Base-by-base conservation (phyloP, 1,140 invertebrate genomes). In the Oryzaephilus surinamensis region DNA sequence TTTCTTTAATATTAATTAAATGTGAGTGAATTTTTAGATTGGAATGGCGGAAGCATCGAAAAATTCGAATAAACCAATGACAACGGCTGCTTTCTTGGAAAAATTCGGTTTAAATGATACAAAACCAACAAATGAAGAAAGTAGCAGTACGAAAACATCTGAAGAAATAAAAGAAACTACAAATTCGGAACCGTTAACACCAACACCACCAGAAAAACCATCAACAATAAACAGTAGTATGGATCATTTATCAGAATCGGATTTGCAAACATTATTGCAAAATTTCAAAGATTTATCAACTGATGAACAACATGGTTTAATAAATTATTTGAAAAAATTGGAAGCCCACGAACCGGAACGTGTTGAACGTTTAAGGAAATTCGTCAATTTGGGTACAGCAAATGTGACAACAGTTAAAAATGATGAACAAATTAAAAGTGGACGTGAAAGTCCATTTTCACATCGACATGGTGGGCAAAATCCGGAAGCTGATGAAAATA, bases 231-330 rank as follows among this genome's bases (percentile, higher is more conserved):
- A 44, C 24, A 41, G 31, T 28, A 64, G 60, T n/a, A 76, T 83
- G 70, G 81, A 84, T 36, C 75, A 73, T 12, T 57, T 86, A 1
- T 81, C 79, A 0, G 81, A 86, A 52, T 72, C 74, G 0, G 83
- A 87, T 48, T 55, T 87, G 12, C 79, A 84, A 46, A 74, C 77
- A 0, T 55, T 85, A 1, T 56, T 88, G 18, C 80, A 84, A 52
- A 86, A 84, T 55, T 87, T 87, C 46, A 79, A 79, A 56, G 77
- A 84, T 48, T 56, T 88, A 1, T 77, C 74, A 0, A 72, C 71
- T 2, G 79, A 84, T 32, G 82, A 87, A 53, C 84, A 88, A 46
- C 77, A 84, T 38, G 76, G 77, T 40, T 62, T 88, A 0, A 85
- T 87, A 4, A 74, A 74, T 3, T 84, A 84, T 51, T 52, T 88